Base-by-base conservation (phyloP, 2,797 vertebrate genomes). In the Chelmon rostratus region DNA sequence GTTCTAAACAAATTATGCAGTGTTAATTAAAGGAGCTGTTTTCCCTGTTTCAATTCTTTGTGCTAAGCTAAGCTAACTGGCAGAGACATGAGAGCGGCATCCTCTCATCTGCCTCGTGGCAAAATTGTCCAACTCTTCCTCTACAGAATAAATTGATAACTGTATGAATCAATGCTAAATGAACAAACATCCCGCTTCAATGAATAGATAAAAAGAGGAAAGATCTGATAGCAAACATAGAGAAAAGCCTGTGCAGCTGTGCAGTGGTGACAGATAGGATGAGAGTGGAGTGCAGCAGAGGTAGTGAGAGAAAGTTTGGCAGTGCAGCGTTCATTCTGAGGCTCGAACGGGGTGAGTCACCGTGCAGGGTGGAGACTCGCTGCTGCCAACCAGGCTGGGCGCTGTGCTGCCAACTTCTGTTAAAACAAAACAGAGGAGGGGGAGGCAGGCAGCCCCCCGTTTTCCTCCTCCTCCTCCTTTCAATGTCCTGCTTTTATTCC, bases 401-500 rank as follows among this genome's bases (percentile, higher is more conserved):
- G 38, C 72, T 58, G 52, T 31, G 40, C 75, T 86, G 81, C 85
- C 88, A 89, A 83, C 61, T 77, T 68, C 79, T 84, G 64, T 71
- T 80, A 66, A 87, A 88, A 81, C 82, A 87, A 77, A 86, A 87
- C 73, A 81, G 67, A 76, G 19, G 61, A 76, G 68, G 73, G 66
- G 66, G 77, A 56, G 0, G 11, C 53, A 73, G 35, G 21, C 71
- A 33, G 9, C 40, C 61, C 69, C 53, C 83, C 47, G 8, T 42
- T 66, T 71, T 53, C 47, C 31, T 65, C 28, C 50, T 46, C 35
- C 69, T 63, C 44, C 38, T 53, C 63, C 68, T 46, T 67, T 46
- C 62, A 57, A 69, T 57, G 68, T 76, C 72, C 64, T 72, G 77
- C 79, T 59, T 77, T 81, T 38, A 59, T 38, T 77, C 63, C 68